Conservation (phyloP, 2,797 vertebrate species). For the Columba guinea region DNA sequence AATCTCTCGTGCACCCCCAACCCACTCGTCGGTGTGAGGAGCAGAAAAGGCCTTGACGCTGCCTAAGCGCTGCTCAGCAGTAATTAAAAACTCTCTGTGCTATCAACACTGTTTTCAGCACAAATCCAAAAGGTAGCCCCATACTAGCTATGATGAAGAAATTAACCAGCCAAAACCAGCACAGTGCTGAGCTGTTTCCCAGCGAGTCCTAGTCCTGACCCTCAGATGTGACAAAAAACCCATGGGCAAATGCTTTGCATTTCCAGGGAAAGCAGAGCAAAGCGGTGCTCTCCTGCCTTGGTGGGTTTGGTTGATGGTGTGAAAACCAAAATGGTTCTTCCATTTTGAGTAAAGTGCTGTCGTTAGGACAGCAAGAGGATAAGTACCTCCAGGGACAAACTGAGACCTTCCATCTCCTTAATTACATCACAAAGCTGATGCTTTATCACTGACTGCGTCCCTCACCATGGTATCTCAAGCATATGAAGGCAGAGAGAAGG, state of each 20-base stretch:
- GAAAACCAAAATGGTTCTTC: neutral
- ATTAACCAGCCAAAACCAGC: no score
- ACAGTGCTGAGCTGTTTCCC: neutral
- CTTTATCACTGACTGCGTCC: neutral
- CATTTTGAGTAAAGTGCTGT: neutral
- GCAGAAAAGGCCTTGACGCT: no score
- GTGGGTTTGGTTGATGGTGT: fast-evolving
- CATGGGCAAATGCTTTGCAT: neutral
- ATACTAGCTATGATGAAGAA: no score
- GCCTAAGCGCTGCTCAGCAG: no score
- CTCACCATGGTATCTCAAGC: neutral
- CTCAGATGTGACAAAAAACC: neutral
- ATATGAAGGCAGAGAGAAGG: neutral
- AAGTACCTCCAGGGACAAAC: neutral
- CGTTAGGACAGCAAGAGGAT: neutral
- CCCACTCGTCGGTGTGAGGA: no score
- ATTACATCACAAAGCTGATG: neutral
- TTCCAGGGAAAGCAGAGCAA: neutral
- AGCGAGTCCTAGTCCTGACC: neutral
- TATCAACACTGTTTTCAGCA: no score
- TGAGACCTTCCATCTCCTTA: neutral
- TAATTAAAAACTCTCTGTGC: no score
- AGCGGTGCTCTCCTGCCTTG: neutral
- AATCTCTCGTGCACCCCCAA: no score
- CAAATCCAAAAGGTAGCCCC: no score